These are phyloP conservation scores for Acrocyrtus sp. DNA, from an alignment of 2,888 invertebrate species.

Conservation along the genomic window DNA sequence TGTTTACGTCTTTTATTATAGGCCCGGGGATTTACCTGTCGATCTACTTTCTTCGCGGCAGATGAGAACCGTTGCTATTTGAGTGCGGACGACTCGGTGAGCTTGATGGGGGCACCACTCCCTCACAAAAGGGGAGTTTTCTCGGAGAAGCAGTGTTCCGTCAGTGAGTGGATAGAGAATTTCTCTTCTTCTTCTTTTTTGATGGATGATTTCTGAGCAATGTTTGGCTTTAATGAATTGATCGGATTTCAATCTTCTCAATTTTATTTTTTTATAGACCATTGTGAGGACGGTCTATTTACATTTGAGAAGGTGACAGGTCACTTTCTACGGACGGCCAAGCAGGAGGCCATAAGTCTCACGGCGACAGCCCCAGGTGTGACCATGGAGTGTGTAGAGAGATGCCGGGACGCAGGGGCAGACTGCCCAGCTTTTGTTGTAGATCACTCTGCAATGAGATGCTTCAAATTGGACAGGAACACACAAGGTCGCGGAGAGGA, in stretches of 20 bases:
- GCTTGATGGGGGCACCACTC: constrained; percentile 65
- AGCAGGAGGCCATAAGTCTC: constrained; percentile 66
- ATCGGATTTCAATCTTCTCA: background rate
- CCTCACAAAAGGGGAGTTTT: constrained; percentile 65
- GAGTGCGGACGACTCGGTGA: constrained; percentile 67
- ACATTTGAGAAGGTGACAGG: constrained; percentile 68
- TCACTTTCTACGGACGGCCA: constrained; percentile 66
- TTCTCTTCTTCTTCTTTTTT: background rate
- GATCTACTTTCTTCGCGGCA: constrained; percentile 66
- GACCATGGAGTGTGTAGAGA: constrained; percentile 65
- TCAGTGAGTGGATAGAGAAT: constrained; percentile 64
- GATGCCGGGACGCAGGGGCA: constrained; percentile 66
- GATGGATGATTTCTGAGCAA: no score
- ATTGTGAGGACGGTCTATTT: constrained; percentile 67
- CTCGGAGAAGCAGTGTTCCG: constrained; percentile 67
- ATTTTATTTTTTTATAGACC: constrained; percentile 63
- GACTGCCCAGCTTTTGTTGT: constrained; percentile 68
- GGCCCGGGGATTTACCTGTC: constrained; percentile 67
- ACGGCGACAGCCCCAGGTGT: constrained; percentile 64
- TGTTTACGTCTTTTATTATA: constrained; percentile 56
- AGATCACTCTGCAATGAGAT: constrained; percentile 67
- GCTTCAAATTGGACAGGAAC: constrained; percentile 68
- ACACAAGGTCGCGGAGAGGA: constrained; percentile 67
- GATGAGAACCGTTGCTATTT: constrained; percentile 67
- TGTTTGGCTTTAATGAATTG: no score